Evolutionary conservation across 2,888 invertebrate species (phyloP).

Genomic region (Drosophila mimetica): DNA sequence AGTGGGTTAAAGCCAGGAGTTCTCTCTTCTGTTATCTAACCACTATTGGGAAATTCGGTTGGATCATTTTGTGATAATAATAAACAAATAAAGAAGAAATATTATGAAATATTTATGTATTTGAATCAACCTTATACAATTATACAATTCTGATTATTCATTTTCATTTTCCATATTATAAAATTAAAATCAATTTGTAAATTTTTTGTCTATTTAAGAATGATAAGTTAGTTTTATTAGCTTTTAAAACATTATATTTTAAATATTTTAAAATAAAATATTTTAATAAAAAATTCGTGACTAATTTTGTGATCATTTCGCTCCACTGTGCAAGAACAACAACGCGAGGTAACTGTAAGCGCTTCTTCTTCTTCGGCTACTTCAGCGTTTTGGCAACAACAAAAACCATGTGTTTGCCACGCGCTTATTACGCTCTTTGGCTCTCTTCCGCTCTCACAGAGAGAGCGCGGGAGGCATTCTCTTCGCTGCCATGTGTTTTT

Average conservation of each 20-base stretch:
- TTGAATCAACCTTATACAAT: no score
- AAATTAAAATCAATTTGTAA: neutral
- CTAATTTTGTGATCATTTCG: neutral
- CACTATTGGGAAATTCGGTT: neutral
- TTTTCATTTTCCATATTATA: neutral
- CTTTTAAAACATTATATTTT: no score
- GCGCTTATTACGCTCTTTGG: constrained; percentile 53
- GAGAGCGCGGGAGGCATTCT: constrained; percentile 2
- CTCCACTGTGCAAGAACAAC: constrained; percentile 26
- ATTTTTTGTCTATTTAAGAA: no score
- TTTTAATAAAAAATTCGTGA: no score
- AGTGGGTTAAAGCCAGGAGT: constrained; percentile 2
- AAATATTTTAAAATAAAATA: no score
- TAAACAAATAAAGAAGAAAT: no score
- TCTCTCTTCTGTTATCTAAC: constrained; percentile 4
- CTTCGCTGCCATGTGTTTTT: constrained; percentile 44
- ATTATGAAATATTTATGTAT: no score
- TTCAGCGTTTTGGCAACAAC: constrained; percentile 69
- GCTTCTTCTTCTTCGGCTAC: constrained; percentile 48
- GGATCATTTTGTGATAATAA: no score
- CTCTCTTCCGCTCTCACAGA: constrained; percentile 3
- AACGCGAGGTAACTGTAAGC: constrained; percentile 44
- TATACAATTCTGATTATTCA: neutral
- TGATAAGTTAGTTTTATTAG: no score
- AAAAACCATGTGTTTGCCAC: constrained; percentile 79